Evolutionary conservation across 37 sponge, comb jelly and placozoan species (phyloP).

Genomic region (Ianthella basta): DNA sequence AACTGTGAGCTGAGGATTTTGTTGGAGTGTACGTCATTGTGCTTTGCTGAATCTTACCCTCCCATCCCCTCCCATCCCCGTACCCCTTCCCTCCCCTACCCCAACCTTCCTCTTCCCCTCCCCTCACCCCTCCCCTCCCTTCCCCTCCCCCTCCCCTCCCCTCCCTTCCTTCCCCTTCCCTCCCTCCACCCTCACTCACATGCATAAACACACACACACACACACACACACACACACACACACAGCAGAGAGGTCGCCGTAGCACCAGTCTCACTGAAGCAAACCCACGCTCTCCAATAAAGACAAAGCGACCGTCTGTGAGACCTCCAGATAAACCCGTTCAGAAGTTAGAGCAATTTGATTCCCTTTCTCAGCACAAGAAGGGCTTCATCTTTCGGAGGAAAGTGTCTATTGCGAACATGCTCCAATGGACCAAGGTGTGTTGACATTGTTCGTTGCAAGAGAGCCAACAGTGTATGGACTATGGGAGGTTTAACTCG

Average conservation of each 20-base stretch:
- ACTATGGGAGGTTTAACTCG: too few relatives aligned
- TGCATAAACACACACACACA: too few relatives aligned
- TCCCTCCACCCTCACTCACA: too few relatives aligned
- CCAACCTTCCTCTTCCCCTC: background rate
- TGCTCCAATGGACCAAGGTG: slow-evolving; percentile 95
- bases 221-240: too few relatives aligned
- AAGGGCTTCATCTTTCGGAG: slow-evolving; percentile 78
- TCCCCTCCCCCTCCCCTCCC: too few relatives aligned
- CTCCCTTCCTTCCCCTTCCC: too few relatives aligned
- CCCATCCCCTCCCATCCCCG: background rate
- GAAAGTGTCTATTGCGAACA: slow-evolving; percentile 92
- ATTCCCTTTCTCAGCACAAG: slow-evolving; percentile 71
- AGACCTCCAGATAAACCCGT: slow-evolving; percentile 13
- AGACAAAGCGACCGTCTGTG: background rate
- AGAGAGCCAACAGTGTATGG: too few relatives aligned
- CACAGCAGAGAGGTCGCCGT: background rate
- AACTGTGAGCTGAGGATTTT: too few relatives aligned
- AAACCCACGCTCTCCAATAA: background rate
- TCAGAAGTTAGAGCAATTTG: slow-evolving; percentile 48
- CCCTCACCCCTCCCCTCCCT: too few relatives aligned
- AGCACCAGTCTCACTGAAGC: background rate
- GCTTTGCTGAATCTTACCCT: too few relatives aligned
- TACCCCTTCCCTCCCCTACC: background rate
- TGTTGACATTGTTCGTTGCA: background rate
- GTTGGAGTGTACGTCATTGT: too few relatives aligned